Evolutionary conservation across 2,888 invertebrate species (phyloP).

Genomic region (Biston betularia): DNA sequence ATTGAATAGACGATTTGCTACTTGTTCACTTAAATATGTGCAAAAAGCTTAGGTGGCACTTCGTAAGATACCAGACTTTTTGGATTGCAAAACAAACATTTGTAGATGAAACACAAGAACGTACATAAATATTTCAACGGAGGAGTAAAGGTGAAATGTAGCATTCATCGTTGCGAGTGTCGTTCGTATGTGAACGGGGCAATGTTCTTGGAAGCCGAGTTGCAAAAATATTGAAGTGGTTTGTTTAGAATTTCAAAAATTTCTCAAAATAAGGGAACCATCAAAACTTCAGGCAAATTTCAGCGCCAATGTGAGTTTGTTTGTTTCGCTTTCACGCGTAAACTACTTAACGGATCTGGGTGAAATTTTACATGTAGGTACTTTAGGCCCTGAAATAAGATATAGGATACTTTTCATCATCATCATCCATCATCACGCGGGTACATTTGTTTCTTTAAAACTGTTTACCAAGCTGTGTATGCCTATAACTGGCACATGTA

Average conservation of each 20-base stretch:
- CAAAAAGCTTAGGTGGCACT: constrained; percentile 21
- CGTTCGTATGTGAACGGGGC: constrained; percentile 58
- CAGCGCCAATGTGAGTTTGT: too few species aligned
- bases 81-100: constrained; percentile 49
- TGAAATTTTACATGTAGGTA: too few species aligned
- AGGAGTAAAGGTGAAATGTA: constrained; percentile 51
- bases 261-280: neutral
- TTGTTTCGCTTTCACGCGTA: too few species aligned
- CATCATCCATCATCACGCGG: too few species aligned
- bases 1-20: constrained; percentile 27
- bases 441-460: too few species aligned
- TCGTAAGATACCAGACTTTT: constrained; percentile 30
- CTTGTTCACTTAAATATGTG: constrained; percentile 23
- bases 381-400: too few species aligned
- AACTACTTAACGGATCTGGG: too few species aligned
- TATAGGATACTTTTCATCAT: too few species aligned
- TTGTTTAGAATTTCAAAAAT: neutral
- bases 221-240: neutral
- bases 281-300: too few species aligned
- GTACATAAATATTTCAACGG: constrained; percentile 64
- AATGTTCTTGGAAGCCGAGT: constrained; percentile 50
- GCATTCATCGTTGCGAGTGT: constrained; percentile 64
- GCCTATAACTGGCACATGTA: too few species aligned
- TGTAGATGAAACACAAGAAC: constrained; percentile 47
- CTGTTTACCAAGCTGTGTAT: too few species aligned